Base-by-base conservation (phyloP, 2,888 invertebrate genomes). In the Microplitis deprimator region DNA sequence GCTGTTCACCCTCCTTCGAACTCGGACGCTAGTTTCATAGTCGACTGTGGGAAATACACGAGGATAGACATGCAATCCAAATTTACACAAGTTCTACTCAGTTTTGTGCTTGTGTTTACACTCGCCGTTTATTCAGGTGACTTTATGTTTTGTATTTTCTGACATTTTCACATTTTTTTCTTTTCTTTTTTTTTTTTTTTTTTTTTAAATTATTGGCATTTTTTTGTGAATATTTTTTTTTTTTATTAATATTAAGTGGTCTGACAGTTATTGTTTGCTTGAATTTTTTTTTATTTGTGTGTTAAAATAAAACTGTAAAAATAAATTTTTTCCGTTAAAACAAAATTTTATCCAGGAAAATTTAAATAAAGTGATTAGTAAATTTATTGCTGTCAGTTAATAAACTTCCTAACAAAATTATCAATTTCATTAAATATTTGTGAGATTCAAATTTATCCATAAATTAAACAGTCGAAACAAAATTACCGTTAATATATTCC, bases 81-180 rank as follows among this genome's bases (percentile, higher is more conserved):
- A 65, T 72, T 50, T 29, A 65, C 29, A 73, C 41, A 67, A 76
- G 75, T 77, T 70, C 74, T 82, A 75, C 70, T 83, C 62, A 73
- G 82, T 79, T 79, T 81, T 74, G 76, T 78, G 71, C 75, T 81
- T 71, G 80, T 80, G 70, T 78, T 86, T 74, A 77, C 83, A 68
- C 64, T 80, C 61, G 81, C 81, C 20, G 80, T 82, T 70, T 75
- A 81, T 72, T 82, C 86, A 84, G 86, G 86, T 86, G 80, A 85
- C 68, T 68, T 62, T 62, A 10, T 61, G 70, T 68, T 50, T 29
- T 29, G 29, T 29, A 29, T 29, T 29, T 29, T 29, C 4, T 29
- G 29, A 50, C 8, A 8, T 50, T 13, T 50, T 50, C 8, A 50
- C 13, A 50, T 17, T 76, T 78, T 67, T 16, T 70, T 38, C 0